Conservation (phyloP, 2,888 invertebrate genomes). For the Acronicta psi region DNA sequence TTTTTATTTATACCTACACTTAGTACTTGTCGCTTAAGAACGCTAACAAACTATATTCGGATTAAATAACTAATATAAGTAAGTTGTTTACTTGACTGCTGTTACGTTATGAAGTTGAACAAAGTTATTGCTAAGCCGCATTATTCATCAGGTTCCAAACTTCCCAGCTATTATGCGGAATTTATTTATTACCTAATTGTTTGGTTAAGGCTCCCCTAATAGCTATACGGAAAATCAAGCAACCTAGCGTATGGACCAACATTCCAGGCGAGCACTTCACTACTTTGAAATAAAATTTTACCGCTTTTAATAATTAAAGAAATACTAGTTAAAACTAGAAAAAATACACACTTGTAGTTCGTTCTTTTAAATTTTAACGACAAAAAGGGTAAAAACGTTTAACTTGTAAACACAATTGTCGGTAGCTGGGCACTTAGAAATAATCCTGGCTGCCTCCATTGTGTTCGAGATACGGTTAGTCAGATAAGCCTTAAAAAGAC, state of each 20-base stretch:
- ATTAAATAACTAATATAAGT: neutral
- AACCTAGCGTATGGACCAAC: neutral
- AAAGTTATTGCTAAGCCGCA: neutral
- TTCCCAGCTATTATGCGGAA: too few species aligned
- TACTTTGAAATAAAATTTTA: neutral
- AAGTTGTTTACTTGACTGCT: neutral
- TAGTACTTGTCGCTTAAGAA: slow-evolving; percentile 15
- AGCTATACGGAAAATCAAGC: neutral
- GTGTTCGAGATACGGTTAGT: slow-evolving; percentile 68
- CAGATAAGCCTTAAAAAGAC: slow-evolving; percentile 71
- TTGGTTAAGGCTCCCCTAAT: too few species aligned
- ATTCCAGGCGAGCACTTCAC: too few species aligned
- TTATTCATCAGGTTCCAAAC: neutral
- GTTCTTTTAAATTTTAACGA: slow-evolving; percentile 3
- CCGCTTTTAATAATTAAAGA: slow-evolving; percentile 9
- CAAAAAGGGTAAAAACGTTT: slow-evolving; percentile 38
- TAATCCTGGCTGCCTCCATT: slow-evolving; percentile 68
- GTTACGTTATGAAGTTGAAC: neutral
- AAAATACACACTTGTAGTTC: slow-evolving; percentile 19
- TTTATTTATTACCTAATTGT: too few species aligned
- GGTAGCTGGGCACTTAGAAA: slow-evolving; percentile 63
- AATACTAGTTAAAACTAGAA: slow-evolving; percentile 21
- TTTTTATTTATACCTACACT: slow-evolving; percentile 47
- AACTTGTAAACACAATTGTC: slow-evolving; percentile 54
- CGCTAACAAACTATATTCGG: slow-evolving; percentile 4